phyloP scores from a whole-genome alignment of 2,888 invertebrate species.

The Idaea biselata region DNA sequence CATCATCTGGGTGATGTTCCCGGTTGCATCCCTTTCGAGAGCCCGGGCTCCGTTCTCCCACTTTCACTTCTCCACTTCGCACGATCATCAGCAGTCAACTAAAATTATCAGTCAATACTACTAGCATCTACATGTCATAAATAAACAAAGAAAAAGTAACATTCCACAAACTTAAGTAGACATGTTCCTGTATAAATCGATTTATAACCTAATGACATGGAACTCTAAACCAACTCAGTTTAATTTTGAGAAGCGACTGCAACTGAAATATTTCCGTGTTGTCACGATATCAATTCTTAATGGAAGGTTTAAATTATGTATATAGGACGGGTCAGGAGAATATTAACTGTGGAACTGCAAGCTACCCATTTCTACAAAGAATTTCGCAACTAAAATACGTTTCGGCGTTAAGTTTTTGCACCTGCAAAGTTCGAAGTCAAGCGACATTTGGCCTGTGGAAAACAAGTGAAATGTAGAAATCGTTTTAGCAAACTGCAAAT shows the following conservation, averaged over 20 bases:
- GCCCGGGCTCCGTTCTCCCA: too few species aligned
- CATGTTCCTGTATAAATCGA: not conserved
- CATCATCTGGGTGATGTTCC: too few species aligned
- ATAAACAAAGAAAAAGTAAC: not conserved
- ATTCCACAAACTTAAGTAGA: conserved; percentile 4
- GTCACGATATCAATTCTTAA: conserved; percentile 47
- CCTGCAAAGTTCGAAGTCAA: conserved; percentile 12
- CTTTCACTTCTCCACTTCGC: too few species aligned
- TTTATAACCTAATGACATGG: conserved; percentile 20
- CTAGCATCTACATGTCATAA: not conserved
- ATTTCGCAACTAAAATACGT: conserved; percentile 5
- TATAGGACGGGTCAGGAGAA: conserved; percentile 49
- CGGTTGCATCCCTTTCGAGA: too few species aligned
- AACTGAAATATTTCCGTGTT: conserved; percentile 46
- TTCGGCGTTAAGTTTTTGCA: conserved; percentile 12
- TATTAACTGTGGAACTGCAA: conserved; percentile 40
- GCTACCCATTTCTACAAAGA: conserved; percentile 12
- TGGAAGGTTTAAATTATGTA: conserved; percentile 55
- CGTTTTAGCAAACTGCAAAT: conserved; percentile 16
- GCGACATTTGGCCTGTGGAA: conserved; percentile 6
- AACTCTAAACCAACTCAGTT: conserved; percentile 26
- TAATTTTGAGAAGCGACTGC: conserved; percentile 34
- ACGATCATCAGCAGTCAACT: too few species aligned
- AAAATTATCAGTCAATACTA: not conserved
- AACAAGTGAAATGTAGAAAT: conserved; percentile 11